A percentile compares a stretch with the other conserved stretches of the same genome.
Evolutionary conservation across 2,888 invertebrate genomes (phyloP).

Genomic region (Spilarctia lutea): DNA sequence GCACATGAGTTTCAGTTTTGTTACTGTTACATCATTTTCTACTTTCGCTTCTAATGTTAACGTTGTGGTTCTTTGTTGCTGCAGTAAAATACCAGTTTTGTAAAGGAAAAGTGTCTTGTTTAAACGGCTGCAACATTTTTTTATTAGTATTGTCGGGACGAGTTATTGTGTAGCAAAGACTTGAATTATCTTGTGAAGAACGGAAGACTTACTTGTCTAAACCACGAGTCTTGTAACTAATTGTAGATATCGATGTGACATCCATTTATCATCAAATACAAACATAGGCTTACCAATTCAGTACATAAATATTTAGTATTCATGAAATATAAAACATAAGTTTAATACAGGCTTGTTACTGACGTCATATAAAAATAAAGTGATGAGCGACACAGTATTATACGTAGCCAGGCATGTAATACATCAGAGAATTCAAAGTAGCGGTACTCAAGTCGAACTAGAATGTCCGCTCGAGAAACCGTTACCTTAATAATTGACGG

Average conservation of each 20-base stretch:
- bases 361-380: neutral
- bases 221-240: neutral
- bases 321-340: neutral
- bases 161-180: neutral
- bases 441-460: slow-evolving; percentile 78
- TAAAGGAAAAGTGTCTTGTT: slow-evolving; percentile 8
- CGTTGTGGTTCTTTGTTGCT: slow-evolving; percentile 15
- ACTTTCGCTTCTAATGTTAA: slow-evolving; percentile 50
- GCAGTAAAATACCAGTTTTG: slow-evolving; percentile 13
- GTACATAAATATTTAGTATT: too few relatives aligned
- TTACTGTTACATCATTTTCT: slow-evolving; percentile 52
- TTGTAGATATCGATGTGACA: neutral
- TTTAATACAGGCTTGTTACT: neutral
- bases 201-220: neutral
- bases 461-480: slow-evolving; percentile 77
- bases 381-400: neutral
- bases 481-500: slow-evolving; percentile 77
- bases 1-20: slow-evolving; percentile 57
- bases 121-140: neutral
- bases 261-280: neutral
- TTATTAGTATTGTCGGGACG: neutral
- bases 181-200: neutral
- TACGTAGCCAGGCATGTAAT: slow-evolving; percentile 29
- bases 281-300: neutral
- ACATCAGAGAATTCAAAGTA: slow-evolving; percentile 69